Evolutionary conservation across 2,797 vertebrate genomes (phyloP), one percentile per base, ranked within the genome.

Genomic region (Cyclopterus lumpus): DNA sequence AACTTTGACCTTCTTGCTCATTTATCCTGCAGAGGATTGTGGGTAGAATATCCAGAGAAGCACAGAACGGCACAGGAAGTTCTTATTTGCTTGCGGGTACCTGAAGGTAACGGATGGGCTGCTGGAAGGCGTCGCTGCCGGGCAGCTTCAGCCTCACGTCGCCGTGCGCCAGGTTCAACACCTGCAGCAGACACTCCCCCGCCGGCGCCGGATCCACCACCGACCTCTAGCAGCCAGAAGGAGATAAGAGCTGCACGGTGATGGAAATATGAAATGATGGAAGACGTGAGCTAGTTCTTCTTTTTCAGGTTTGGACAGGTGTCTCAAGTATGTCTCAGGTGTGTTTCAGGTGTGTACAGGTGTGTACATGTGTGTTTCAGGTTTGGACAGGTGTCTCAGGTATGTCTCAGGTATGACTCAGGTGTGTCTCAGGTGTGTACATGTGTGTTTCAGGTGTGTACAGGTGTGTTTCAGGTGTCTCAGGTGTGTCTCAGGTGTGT

Each of bases 121-220:
- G 81, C 48, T 83, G 72, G 80, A 96, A 95, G 6, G 89, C 40
- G 63, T 89, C 24, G 11, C 9, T 83, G 48, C 75, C 91, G 8
- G 86, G 85, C 63, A 95, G 60, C 3, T 73, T 72, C 70, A 99
- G 83, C 4, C 51, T 86, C 72, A 97, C 87, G 0, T 95, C 49
- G 1, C 84, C 74, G 36, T 92, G 81, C n/a, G 93, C 96, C 83
- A 99, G 78, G 90, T 98, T 99, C 55, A 95, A 83, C 6, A 97
- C 93, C 86, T 97, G 95, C 65, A 99, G 83, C 38, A 97, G 96
- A 86, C 93, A 93, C 46, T 95, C 93, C 57, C 88, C 93, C 9
- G 90, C 75, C 67, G 88, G 91, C 5, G 95, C 93, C 2, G 66
- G 88, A 26, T 93, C 89, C 89, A 97, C 94, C 68, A 94, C 93